Evolutionary conservation across 2,113 vertebrate genomes (phyloP).

Genomic region (Aspidoscelis tigris): DNA sequence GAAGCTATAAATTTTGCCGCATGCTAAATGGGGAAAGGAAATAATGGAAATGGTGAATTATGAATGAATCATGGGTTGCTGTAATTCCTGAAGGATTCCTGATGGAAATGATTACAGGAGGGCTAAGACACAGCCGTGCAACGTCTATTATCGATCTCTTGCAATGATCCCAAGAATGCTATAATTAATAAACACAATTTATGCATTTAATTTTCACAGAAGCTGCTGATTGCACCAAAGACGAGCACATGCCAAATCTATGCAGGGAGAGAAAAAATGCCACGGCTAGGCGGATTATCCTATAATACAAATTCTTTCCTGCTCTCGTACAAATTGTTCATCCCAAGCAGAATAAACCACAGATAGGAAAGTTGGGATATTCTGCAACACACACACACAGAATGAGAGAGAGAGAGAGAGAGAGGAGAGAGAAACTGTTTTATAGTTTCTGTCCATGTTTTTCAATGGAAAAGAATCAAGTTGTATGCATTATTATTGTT

Average conservation of each 20-base stretch:
- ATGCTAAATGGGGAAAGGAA: constrained; percentile 79
- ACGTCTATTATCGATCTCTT: constrained; percentile 70
- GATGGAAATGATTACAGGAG: constrained; percentile 77
- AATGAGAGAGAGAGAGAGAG: too few relatives aligned
- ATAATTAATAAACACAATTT: constrained; percentile 65
- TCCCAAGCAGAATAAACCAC: constrained; percentile 69
- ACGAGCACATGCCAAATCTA: constrained; percentile 57
- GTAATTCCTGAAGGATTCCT: constrained; percentile 82
- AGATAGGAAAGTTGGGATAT: constrained; percentile 52
- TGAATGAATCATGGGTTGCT: constrained; percentile 86
- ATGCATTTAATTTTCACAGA: constrained; percentile 62
- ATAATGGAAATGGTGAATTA: constrained; percentile 88
- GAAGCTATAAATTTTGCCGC: constrained; percentile 84
- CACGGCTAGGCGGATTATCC: constrained; percentile 53
- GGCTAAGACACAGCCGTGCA: constrained; percentile 72
- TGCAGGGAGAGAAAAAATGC: constrained; percentile 44
- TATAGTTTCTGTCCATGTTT: too few relatives aligned
- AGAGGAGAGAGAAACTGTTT: too few relatives aligned
- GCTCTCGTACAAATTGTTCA: constrained; percentile 55
- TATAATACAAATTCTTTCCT: constrained; percentile 54
- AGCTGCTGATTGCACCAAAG: constrained; percentile 59
- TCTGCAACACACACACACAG: constrained; percentile 29
- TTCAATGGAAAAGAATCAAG: not conserved
- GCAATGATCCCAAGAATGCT: constrained; percentile 64
- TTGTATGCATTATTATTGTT: too few relatives aligned